phyloP scores from a whole-genome alignment of 1,140 invertebrate genomes.

The Ooceraea biroi region DNA sequence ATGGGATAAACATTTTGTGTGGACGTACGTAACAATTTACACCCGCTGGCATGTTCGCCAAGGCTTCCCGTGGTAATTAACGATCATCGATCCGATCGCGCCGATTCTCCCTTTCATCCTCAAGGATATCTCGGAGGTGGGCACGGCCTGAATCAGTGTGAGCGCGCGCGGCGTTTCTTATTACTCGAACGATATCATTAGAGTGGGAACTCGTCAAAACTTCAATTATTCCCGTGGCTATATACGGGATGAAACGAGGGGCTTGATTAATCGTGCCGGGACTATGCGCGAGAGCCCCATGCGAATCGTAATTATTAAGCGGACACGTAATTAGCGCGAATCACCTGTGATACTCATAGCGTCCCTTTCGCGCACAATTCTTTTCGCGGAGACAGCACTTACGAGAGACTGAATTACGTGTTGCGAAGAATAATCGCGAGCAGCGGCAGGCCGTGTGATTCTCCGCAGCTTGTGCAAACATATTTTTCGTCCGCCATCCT shows the following conservation, averaged over 20 bases:
- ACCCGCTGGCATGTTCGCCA: background rate
- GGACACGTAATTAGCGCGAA: slow-evolving; percentile 69
- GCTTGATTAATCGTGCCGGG: slow-evolving; percentile 67
- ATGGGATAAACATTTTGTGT: slow-evolving; percentile 1
- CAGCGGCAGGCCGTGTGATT: slow-evolving; percentile 25
- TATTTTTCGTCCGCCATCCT: slow-evolving; percentile 47
- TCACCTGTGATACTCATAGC: slow-evolving; percentile 59
- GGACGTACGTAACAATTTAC: slow-evolving; percentile 8
- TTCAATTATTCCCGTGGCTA: slow-evolving; percentile 66
- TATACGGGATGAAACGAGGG: slow-evolving; percentile 59
- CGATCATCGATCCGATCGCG: slow-evolving; percentile 45
- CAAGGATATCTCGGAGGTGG: slow-evolving; percentile 28
- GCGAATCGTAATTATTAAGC: slow-evolving; percentile 63
- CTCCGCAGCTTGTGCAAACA: slow-evolving; percentile 36
- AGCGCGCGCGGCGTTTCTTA: slow-evolving; percentile 38
- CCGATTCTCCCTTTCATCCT: slow-evolving; percentile 46
- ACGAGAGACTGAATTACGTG: slow-evolving; percentile 70
- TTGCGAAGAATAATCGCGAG: slow-evolving; percentile 24
- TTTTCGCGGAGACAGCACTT: slow-evolving; percentile 33
- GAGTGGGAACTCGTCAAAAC: slow-evolving; percentile 66
- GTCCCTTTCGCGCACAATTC: background rate
- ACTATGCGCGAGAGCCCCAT: slow-evolving; percentile 1
- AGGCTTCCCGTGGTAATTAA: slow-evolving; percentile 42
- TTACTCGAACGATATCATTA: slow-evolving; percentile 69
- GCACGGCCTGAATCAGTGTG: background rate